Conservation (phyloP, 2,797 vertebrate genomes). For the Chelmon rostratus region DNA sequence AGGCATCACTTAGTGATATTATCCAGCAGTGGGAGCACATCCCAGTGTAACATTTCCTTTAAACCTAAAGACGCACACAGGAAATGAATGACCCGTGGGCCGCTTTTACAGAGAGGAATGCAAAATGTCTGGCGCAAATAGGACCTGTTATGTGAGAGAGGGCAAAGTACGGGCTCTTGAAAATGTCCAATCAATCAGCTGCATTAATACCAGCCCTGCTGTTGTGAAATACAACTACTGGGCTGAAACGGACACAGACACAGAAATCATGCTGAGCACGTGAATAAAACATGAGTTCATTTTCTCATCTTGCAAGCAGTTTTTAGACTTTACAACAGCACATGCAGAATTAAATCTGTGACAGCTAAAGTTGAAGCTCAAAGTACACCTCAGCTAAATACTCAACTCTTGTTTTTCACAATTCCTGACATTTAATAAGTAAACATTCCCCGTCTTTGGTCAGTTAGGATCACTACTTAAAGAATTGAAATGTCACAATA, state of each 20-base stretch:
- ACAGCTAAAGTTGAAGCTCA: too few species aligned
- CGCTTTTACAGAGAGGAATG: constrained; percentile 17
- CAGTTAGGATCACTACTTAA: too few species aligned
- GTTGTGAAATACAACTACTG: neutral
- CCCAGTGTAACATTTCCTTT: neutral
- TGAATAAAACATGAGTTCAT: constrained; percentile 41
- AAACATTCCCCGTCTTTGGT: too few species aligned
- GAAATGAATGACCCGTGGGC: constrained; percentile 1
- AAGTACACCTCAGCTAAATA: too few species aligned
- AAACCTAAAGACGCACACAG: neutral
- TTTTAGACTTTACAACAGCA: neutral
- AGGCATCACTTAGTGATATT: neutral
- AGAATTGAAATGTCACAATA: too few species aligned
- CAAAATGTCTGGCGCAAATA: constrained; percentile 34
- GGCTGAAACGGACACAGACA: constrained; percentile 8
- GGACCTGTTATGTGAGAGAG: constrained; percentile 7
- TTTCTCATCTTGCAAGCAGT: neutral
- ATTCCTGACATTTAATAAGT: too few species aligned
- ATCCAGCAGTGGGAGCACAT: neutral
- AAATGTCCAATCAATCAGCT: constrained; percentile 17
- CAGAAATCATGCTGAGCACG: neutral
- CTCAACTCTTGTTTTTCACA: too few species aligned
- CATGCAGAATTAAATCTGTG: constrained; percentile 16
- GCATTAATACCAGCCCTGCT: neutral
- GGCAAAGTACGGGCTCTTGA: constrained; percentile 6